Percentiles rank a stretch among this genome's conserved stretches.
Evolutionary conservation across 2,113 vertebrate genomes (phyloP).

Genomic region (Mobula birostris): DNA sequence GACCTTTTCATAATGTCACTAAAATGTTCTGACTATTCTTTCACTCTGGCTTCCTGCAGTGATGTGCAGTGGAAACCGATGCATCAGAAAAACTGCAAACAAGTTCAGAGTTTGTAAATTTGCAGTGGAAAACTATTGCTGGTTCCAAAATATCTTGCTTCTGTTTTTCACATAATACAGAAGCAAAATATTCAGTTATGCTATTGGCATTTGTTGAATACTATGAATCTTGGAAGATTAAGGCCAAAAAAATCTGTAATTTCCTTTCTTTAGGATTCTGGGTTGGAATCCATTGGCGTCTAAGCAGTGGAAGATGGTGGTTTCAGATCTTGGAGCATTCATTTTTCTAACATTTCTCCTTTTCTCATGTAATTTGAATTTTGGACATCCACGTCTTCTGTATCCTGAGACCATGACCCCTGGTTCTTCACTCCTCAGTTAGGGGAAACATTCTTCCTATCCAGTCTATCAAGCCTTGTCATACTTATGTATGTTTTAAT

Average conservation of each 20-base stretch:
- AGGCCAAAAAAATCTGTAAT: too few species aligned
- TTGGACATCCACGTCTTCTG: too few species aligned
- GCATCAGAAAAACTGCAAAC: neutral
- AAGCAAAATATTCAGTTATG: neutral
- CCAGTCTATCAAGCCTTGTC: too few species aligned
- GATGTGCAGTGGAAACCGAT: neutral
- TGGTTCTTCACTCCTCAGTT: neutral
- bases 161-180: neutral
- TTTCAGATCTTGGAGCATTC: too few species aligned
- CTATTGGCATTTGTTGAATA: too few species aligned
- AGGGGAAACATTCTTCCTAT: neutral
- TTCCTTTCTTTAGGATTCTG: too few species aligned
- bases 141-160: neutral
- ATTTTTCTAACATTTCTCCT: too few species aligned
- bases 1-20: neutral
- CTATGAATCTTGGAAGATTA: too few species aligned
- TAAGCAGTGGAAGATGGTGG: too few species aligned
- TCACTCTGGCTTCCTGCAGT: neutral
- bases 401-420: neutral
- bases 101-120: neutral
- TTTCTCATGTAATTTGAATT: too few species aligned
- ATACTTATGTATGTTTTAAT: neutral
- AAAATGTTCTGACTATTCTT: neutral
- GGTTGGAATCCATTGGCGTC: too few species aligned
- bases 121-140: neutral